Conservation (phyloP, 1,140 invertebrate species). For the Nilaparvata lugens region DNA sequence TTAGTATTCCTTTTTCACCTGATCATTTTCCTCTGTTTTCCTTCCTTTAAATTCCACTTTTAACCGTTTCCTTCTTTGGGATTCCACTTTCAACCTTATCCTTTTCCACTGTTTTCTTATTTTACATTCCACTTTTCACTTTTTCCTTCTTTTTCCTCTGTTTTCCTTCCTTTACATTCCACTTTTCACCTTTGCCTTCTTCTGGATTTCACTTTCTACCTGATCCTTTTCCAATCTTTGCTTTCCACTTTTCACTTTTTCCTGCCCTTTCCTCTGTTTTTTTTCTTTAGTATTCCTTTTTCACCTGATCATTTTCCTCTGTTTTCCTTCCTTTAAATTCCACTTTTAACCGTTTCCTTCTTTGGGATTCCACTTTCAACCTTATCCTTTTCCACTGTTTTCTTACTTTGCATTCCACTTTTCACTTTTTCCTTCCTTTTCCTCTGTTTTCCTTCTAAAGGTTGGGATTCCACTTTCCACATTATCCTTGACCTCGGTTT, state of each 20-base stretch:
- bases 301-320: too few relatives aligned
- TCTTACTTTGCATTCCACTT: neutral
- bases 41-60: neutral
- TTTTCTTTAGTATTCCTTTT: too few relatives aligned
- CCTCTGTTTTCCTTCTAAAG: neutral
- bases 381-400: neutral
- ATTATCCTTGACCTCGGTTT: neutral
- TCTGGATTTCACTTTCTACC: neutral
- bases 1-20: neutral
- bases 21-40: too few relatives aligned
- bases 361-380: neutral
- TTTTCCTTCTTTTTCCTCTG: neutral
- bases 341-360: neutral
- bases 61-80: neutral
- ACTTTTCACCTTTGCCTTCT: neutral
- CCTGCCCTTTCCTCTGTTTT: too few relatives aligned
- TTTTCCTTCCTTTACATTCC: neutral
- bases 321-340: too few relatives aligned
- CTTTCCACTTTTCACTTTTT: too few relatives aligned
- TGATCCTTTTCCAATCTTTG: too few relatives aligned
- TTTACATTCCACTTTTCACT: neutral
- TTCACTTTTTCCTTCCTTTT: neutral
- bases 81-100: neutral
- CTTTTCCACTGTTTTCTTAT: neutral
- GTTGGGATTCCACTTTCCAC: neutral